Evolutionary conservation across 2,888 invertebrate genomes (phyloP).

Genomic region (Trissolcus japonicus): DNA sequence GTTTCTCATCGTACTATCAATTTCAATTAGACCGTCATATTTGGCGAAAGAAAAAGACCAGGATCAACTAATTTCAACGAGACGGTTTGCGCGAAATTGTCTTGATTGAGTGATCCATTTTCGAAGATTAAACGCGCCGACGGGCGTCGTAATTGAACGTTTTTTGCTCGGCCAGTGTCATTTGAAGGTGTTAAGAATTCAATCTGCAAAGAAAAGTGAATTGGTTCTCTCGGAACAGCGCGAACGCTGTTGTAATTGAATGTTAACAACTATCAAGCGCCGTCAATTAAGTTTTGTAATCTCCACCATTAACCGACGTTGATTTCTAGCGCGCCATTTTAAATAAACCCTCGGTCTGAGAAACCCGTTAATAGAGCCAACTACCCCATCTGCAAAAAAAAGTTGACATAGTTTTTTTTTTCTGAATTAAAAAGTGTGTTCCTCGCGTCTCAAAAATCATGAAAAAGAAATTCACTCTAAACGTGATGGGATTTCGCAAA

Average conservation of each 20-base stretch:
- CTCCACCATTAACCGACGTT: constrained; percentile 55
- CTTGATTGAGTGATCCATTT: constrained; percentile 46
- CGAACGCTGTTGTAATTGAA: constrained; percentile 59
- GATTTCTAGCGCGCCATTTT: constrained; percentile 50
- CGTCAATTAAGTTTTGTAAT: constrained; percentile 63
- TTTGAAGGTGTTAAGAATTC: constrained; percentile 53
- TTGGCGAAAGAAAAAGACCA: constrained; percentile 37
- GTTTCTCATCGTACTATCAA: constrained; percentile 38
- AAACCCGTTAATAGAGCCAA: constrained; percentile 30
- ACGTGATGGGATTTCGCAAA: too few species aligned
- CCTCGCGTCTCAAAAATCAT: too few species aligned
- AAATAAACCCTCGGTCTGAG: constrained; percentile 44
- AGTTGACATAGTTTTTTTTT: constrained; percentile 3
- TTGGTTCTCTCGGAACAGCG: constrained; percentile 29
- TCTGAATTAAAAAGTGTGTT: too few species aligned
- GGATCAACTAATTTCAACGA: constrained; percentile 44
- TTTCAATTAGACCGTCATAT: constrained; percentile 48
- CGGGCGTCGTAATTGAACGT: constrained; percentile 42
- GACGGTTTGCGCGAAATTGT: constrained; percentile 23
- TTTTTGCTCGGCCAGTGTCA: constrained; percentile 51
- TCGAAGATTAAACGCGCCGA: constrained; percentile 36
- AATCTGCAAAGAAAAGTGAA: constrained; percentile 53
- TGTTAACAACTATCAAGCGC: constrained; percentile 64
- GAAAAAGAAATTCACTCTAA: too few species aligned
- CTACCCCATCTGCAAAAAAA: constrained; percentile 10